Conservation (phyloP, 2,797 vertebrate species). For the Heliangelus exortis region DNA sequence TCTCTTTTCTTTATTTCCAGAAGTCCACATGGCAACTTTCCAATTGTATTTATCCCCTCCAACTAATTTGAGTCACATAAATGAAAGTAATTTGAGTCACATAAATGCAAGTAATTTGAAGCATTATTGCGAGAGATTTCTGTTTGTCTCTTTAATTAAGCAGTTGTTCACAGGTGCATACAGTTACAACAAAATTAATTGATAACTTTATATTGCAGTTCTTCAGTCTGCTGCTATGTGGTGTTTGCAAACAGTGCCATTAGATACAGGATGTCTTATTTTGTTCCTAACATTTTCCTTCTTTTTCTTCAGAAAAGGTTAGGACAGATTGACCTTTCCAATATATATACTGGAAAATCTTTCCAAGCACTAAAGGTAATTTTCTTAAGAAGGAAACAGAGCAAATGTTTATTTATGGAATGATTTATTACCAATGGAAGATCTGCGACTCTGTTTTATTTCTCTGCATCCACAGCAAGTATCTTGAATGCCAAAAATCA, state of each 20-base stretch:
- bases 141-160: conserved; percentile 85
- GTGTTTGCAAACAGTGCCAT: conserved; percentile 74
- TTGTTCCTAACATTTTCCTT: conserved; percentile 60
- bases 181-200: conserved; percentile 85
- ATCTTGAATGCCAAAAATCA: conserved; percentile 60
- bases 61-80: conserved; percentile 81
- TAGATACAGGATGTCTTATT: conserved; percentile 58
- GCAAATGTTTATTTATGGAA: conserved; percentile 70
- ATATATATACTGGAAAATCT: conserved; percentile 70
- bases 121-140: conserved; percentile 82
- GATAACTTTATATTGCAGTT: conserved; percentile 79
- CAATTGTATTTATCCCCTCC: conserved; percentile 82
- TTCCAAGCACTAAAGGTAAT: conserved; percentile 66
- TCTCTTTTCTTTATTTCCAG: conserved; percentile 68
- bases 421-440: conserved; percentile 62
- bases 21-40: conserved; percentile 77
- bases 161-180: conserved; percentile 84
- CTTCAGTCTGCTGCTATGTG: conserved; percentile 71
- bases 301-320: conserved; percentile 70
- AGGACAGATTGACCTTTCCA: conserved; percentile 55
- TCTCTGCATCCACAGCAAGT: conserved; percentile 45
- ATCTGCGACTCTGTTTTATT: conserved; percentile 31
- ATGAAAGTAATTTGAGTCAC: conserved; percentile 81
- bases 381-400: conserved; percentile 66
- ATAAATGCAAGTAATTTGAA: conserved; percentile 79